phyloP scores from a whole-genome alignment of 1,140 invertebrate species.

The Octopus sinensis region DNA sequence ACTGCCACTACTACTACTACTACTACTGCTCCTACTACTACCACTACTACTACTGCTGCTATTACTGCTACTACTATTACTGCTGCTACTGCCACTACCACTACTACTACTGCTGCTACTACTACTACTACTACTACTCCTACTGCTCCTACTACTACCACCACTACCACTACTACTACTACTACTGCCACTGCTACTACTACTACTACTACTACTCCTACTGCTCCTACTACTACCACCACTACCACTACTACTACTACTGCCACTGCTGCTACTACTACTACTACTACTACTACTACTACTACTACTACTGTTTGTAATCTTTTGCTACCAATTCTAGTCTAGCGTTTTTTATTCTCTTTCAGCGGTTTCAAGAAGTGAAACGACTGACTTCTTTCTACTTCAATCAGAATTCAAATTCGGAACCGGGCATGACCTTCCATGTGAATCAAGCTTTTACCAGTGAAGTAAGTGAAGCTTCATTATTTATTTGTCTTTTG shows the following conservation, averaged over 20 bases:
- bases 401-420: too few relatives aligned
- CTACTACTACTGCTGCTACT: conserved; percentile 13
- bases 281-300: conserved; percentile 3
- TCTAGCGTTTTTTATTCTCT: too few relatives aligned
- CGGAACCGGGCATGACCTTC: too few relatives aligned
- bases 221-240: conserved; percentile 1
- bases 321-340: too few relatives aligned
- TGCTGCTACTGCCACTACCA: conserved; percentile 10
- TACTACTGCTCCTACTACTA: too few relatives aligned
- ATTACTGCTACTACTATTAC: conserved; percentile 11
- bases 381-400: too few relatives aligned
- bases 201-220: conserved; percentile 13
- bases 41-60: neutral
- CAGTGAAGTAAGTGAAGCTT: too few relatives aligned
- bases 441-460: too few relatives aligned
- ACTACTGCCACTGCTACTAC: conserved; percentile 7
- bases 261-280: neutral
- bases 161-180: conserved; percentile 15
- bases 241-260: neutral
- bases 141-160: too few relatives aligned
- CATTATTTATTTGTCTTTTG: too few relatives aligned
- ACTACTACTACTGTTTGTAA: neutral
- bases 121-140: neutral
- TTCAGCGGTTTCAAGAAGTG: too few relatives aligned
- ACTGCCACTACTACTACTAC: too few relatives aligned